A percentile compares a stretch with the other conserved stretches of the same genome.
These are phyloP conservation scores for Eriocheir sinensis DNA, from an alignment of 1,140 invertebrate species.

Conservation along the genomic window DNA sequence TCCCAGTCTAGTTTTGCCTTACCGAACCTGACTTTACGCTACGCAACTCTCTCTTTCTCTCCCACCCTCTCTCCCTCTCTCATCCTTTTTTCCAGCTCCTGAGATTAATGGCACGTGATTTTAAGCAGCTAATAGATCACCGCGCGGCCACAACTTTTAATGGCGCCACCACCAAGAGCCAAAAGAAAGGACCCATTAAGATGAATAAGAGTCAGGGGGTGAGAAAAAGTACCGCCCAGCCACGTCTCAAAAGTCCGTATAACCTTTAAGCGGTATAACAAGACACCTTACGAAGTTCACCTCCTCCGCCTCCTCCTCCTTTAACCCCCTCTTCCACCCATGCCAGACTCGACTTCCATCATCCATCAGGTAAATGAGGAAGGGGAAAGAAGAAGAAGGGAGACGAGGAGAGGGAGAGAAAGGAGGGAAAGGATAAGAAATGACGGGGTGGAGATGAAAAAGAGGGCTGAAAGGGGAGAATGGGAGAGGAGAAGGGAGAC, in stretches of 20 bases:
- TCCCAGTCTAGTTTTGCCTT: background rate
- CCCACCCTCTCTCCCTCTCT: too few relatives aligned
- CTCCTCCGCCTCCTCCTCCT: background rate
- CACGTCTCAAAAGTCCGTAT: too few relatives aligned
- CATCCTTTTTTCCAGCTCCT: background rate
- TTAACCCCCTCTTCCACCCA: background rate
- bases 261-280: background rate
- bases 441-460: too few relatives aligned
- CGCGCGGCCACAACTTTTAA: background rate
- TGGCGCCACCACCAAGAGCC: background rate
- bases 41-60: too few relatives aligned
- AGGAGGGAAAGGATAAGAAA: too few relatives aligned
- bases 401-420: too few relatives aligned
- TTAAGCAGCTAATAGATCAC: background rate
- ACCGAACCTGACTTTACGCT: too few relatives aligned
- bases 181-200: background rate
- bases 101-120: background rate
- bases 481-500: too few relatives aligned
- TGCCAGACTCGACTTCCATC: background rate
- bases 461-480: too few relatives aligned
- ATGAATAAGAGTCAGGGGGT: too few relatives aligned
- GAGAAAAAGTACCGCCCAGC: too few relatives aligned
- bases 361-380: background rate
- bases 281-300: background rate
- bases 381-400: too few relatives aligned